These are phyloP conservation scores for Ia io DNA, from an alignment of 2,113 vertebrate species.

Conservation along the genomic window DNA sequence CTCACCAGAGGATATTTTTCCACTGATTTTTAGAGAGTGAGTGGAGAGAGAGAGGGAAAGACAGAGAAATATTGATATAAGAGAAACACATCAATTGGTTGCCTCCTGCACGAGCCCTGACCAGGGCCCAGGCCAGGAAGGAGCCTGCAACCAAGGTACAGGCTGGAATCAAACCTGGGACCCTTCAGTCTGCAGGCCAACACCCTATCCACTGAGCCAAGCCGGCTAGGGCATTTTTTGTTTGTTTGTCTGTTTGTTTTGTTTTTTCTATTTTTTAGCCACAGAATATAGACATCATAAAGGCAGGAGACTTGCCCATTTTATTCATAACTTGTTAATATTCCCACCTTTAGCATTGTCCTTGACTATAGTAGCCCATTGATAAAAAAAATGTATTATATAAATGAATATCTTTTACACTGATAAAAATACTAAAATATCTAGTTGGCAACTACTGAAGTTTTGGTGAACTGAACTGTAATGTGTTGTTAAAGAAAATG, in stretches of 20 bases:
- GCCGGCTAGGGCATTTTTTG: too few species aligned
- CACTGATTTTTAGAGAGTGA: too few species aligned
- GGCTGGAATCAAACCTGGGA: too few species aligned
- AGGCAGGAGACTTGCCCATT: background rate
- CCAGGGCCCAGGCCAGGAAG: too few species aligned
- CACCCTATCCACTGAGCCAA: too few species aligned
- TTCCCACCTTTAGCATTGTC: background rate
- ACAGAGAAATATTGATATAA: too few species aligned
- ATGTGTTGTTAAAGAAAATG: background rate
- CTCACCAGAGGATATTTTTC: too few species aligned
- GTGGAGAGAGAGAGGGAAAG: too few species aligned
- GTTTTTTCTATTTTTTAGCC: background rate
- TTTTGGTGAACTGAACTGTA: background rate
- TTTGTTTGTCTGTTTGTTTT: background rate
- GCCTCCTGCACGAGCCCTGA: too few species aligned
- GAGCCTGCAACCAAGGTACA: too few species aligned
- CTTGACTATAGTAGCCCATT: background rate
- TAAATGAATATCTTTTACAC: background rate
- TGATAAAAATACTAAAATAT: background rate
- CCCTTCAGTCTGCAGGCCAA: too few species aligned
- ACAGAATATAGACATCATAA: background rate
- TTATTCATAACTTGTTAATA: background rate
- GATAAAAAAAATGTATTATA: background rate
- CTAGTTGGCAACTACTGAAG: background rate
- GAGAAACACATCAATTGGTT: too few species aligned